A percentile compares a stretch with the other conserved stretches of the same genome.
These are phyloP conservation scores for Cerastis rubricosa DNA, from an alignment of 2,888 invertebrate species.

Conservation along the genomic window DNA sequence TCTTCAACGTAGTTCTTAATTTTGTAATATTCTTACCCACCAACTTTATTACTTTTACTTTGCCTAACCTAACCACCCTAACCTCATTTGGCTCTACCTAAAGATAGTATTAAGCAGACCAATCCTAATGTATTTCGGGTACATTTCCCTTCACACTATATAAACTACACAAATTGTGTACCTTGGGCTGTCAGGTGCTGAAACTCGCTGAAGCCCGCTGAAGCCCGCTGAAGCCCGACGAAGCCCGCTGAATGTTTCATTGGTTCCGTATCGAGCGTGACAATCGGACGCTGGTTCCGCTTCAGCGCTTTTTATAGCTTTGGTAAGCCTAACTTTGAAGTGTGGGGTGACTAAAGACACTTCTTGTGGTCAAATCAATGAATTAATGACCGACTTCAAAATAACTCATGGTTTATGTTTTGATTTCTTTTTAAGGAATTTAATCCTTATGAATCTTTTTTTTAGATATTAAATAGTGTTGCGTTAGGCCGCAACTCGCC, in stretches of 20 bases:
- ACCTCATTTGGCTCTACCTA: no score
- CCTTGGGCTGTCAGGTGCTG: constrained; percentile 27
- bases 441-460: background rate
- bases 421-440: background rate
- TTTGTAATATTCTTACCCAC: no score
- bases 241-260: constrained; percentile 32
- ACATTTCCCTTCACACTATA: background rate
- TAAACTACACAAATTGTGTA: constrained; percentile 5
- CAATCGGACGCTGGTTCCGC: constrained; percentile 27
- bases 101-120: background rate
- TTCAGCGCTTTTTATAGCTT: constrained; percentile 21
- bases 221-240: constrained; percentile 6
- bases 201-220: constrained; percentile 15
- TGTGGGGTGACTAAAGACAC: no score
- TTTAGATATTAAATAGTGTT: no score
- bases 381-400: background rate
- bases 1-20: no score
- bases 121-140: constrained; percentile 3
- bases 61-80: no score
- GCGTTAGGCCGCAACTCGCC: no score
- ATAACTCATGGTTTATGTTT: background rate
- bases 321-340: constrained; percentile 17
- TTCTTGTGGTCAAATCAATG: background rate
- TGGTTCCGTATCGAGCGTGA: constrained; percentile 23
- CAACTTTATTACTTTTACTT: no score